Evolutionary conservation across 1,140 invertebrate species (phyloP).

Genomic region (Drosophila sechellia): DNA sequence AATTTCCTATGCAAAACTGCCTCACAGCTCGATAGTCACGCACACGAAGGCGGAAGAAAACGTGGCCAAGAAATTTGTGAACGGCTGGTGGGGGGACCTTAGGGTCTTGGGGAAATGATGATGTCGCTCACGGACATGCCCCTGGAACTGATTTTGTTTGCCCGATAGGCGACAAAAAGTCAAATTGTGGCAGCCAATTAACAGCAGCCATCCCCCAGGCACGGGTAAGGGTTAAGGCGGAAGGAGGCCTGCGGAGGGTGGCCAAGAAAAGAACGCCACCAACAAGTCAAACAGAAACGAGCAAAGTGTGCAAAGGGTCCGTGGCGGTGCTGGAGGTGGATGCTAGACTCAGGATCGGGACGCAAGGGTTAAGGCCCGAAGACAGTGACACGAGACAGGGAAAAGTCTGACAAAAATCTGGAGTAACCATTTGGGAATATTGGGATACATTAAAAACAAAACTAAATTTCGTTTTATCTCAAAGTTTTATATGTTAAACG

Average conservation of each 20-base stretch:
- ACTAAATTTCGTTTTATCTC: no score
- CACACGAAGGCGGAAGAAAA: slow-evolving; percentile 31
- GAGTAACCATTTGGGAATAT: no score
- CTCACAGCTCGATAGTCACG: slow-evolving; percentile 78
- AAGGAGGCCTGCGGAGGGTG: background rate
- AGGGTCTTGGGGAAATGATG: slow-evolving; percentile 24
- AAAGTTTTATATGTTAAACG: no score
- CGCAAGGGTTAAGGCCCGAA: slow-evolving; percentile 40
- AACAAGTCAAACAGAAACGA: slow-evolving; percentile 68
- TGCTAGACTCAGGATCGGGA: slow-evolving; percentile 10
- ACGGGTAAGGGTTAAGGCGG: background rate
- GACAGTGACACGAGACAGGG: background rate
- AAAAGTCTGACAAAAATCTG: background rate
- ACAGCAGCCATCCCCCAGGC: slow-evolving; percentile 50
- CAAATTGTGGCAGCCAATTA: slow-evolving; percentile 83
- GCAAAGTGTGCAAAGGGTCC: slow-evolving; percentile 52
- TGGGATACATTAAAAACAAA: no score
- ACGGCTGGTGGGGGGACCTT: background rate
- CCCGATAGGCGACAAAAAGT: slow-evolving; percentile 81
- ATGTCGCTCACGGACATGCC: slow-evolving; percentile 46
- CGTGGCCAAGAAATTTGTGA: slow-evolving; percentile 3
- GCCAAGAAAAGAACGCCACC: slow-evolving; percentile 68
- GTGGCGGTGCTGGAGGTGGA: background rate
- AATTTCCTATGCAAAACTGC: slow-evolving; percentile 81
- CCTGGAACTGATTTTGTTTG: slow-evolving; percentile 71